Conservation (phyloP, 2,113 vertebrate genomes). For the Holacanthus passer region DNA sequence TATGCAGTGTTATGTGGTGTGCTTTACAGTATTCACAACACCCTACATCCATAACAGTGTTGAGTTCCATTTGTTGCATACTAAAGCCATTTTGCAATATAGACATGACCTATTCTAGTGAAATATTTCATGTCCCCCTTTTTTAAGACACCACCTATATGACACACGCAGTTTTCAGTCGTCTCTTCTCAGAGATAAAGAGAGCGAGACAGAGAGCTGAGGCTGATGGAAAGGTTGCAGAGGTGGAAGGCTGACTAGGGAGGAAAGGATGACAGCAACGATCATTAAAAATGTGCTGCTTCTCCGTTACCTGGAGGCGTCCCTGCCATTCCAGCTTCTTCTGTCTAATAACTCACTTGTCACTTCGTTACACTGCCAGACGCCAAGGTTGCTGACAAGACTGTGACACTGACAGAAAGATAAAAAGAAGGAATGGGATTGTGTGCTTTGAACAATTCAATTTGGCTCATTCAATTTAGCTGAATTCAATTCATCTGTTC, state of each 20-base stretch:
- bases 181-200: constrained; percentile 69
- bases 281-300: constrained; percentile 84
- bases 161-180: constrained; percentile 58
- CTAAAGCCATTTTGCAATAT: constrained; percentile 62
- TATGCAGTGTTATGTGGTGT: constrained; percentile 71
- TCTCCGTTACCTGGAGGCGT: constrained; percentile 87
- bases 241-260: constrained; percentile 79
- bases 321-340: constrained; percentile 91
- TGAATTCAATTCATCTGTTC: constrained; percentile 61
- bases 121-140: constrained; percentile 58
- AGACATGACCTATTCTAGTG: constrained; percentile 61
- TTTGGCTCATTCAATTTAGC: constrained; percentile 61
- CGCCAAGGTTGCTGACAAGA: constrained; percentile 91
- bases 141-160: constrained; percentile 60
- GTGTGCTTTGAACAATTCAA: constrained; percentile 64
- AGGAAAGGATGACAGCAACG: constrained; percentile 78
- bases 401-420: constrained; percentile 89
- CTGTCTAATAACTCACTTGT: constrained; percentile 97
- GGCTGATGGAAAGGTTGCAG: constrained; percentile 75
- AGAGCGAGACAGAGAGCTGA: constrained; percentile 62
- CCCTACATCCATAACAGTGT: constrained; percentile 68
- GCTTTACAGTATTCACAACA: constrained; percentile 75
- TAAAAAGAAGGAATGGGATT: constrained; percentile 30
- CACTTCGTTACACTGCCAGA: constrained; percentile 94
- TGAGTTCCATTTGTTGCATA: constrained; percentile 66